Conservation (phyloP, 2,113 vertebrate genomes). For the Actenoides hombroni region DNA sequence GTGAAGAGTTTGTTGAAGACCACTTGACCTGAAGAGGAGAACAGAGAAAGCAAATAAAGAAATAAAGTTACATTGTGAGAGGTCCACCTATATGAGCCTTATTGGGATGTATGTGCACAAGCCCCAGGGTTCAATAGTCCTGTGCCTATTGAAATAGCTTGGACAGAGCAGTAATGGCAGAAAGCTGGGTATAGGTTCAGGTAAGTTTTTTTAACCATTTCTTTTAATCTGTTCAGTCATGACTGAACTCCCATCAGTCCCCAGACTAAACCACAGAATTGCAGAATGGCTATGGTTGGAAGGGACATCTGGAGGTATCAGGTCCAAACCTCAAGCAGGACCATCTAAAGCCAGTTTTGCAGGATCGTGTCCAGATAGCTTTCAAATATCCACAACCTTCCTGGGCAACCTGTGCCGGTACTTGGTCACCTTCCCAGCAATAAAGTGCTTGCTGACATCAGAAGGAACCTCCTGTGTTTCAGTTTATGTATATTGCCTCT, state of each 20-base stretch:
- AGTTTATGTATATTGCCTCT: neutral
- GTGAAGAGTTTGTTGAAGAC: neutral
- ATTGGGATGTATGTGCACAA: neutral
- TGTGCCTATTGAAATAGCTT: neutral
- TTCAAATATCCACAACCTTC: neutral
- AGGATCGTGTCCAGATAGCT: neutral
- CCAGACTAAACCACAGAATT: neutral
- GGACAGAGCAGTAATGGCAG: neutral
- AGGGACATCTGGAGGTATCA: neutral
- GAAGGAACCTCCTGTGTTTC: neutral
- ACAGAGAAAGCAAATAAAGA: neutral
- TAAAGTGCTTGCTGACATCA: neutral
- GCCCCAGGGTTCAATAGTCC: neutral
- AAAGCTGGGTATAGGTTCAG: neutral
- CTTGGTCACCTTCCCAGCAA: neutral
- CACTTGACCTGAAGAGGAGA: neutral
- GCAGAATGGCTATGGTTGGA: neutral
- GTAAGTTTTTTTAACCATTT: neutral
- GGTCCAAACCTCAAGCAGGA: neutral
- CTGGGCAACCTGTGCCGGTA: neutral
- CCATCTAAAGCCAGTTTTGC: neutral
- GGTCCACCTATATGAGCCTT: neutral
- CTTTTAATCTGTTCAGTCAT: neutral
- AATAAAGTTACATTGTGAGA: neutral
- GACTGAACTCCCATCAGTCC: neutral